Evolutionary conservation across 2,113 vertebrate genomes (phyloP).

Genomic region (Hypomesus transpacificus): DNA sequence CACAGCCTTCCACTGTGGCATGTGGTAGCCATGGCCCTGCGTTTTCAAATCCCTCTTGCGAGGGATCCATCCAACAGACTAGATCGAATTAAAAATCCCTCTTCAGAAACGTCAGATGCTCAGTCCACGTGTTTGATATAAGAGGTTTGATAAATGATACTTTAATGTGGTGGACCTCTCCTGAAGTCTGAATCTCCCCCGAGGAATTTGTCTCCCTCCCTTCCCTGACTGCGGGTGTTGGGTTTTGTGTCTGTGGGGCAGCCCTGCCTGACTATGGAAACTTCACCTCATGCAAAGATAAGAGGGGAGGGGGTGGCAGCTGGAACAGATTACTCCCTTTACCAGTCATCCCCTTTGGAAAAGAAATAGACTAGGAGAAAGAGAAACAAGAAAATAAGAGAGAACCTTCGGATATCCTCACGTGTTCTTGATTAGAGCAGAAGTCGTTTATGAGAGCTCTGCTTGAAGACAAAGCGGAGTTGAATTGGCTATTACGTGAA

Average conservation of each 20-base stretch:
- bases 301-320: slow-evolving; percentile 76
- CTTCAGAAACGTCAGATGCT: not conserved
- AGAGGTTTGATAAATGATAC: slow-evolving; percentile 36
- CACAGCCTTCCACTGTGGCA: too few relatives aligned
- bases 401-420: slow-evolving; percentile 80
- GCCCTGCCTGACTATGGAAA: slow-evolving; percentile 80
- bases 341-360: slow-evolving; percentile 81
- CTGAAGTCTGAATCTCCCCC: slow-evolving; percentile 33
- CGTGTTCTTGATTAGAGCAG: slow-evolving; percentile 85
- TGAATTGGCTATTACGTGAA: slow-evolving; percentile 51
- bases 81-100: not conserved
- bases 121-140: slow-evolving; percentile 17
- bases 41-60: too few relatives aligned
- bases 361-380: slow-evolving; percentile 73
- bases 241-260: slow-evolving; percentile 69
- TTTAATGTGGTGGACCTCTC: slow-evolving; percentile 47
- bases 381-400: slow-evolving; percentile 59
- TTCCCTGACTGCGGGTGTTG: slow-evolving; percentile 44
- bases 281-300: slow-evolving; percentile 88
- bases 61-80: not conserved
- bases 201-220: not conserved
- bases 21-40: too few relatives aligned
- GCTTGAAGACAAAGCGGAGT: slow-evolving; percentile 78
- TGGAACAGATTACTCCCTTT: slow-evolving; percentile 83
- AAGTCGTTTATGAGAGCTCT: slow-evolving; percentile 57